These are phyloP conservation scores for Nephotettix cincticeps DNA, from an alignment of 1,140 invertebrate genomes.

Conservation along the genomic window DNA sequence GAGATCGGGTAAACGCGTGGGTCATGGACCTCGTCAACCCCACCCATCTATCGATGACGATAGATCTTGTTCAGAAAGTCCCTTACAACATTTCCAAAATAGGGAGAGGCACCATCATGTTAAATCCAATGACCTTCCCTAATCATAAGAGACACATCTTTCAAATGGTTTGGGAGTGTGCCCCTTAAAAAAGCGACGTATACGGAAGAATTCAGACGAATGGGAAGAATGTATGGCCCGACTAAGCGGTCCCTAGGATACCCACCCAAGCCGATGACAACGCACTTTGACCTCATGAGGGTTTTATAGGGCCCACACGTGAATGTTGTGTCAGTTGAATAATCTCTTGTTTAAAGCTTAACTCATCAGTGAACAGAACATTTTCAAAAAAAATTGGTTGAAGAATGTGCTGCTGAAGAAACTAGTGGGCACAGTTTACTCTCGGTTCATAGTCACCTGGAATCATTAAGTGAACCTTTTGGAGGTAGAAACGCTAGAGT, in stretches of 20 bases:
- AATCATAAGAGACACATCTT: slow-evolving; percentile 33
- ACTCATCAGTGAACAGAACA: slow-evolving; percentile 28
- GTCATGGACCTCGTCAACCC: slow-evolving; percentile 32
- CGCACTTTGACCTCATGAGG: background rate
- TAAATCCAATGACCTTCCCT: slow-evolving; percentile 41
- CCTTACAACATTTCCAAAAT: slow-evolving; percentile 27
- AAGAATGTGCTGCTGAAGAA: background rate
- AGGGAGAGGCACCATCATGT: slow-evolving; percentile 40
- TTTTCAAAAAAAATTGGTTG: slow-evolving; percentile 34
- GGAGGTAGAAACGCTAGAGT: background rate
- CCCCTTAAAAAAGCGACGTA: slow-evolving; percentile 34
- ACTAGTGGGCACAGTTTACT: background rate
- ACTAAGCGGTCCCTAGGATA: slow-evolving; percentile 35
- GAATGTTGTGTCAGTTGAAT: slow-evolving; percentile 24
- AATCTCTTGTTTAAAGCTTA: background rate
- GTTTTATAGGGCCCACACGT: background rate
- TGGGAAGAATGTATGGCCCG: slow-evolving; percentile 44
- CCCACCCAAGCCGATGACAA: slow-evolving; percentile 3
- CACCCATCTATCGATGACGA: slow-evolving; percentile 38
- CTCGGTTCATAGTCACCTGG: background rate
- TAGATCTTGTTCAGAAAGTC: slow-evolving; percentile 34
- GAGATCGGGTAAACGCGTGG: slow-evolving; percentile 35
- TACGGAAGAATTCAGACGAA: slow-evolving; percentile 27
- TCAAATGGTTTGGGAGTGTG: slow-evolving; percentile 34
- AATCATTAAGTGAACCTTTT: background rate